phyloP scores from a whole-genome alignment of 2,888 invertebrate species.

The Syritta pipiens region DNA sequence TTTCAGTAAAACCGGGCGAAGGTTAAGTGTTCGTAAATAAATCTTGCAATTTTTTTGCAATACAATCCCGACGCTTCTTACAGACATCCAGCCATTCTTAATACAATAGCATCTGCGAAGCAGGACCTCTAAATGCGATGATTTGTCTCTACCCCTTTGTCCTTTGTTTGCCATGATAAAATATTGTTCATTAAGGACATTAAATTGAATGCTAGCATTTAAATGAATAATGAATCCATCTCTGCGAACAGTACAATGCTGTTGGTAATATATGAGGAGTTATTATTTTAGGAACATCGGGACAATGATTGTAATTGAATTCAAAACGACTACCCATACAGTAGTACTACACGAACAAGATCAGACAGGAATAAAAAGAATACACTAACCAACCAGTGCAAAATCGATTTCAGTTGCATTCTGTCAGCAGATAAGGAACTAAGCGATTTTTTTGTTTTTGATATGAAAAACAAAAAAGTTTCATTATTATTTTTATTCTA shows the following conservation, averaged over 20 bases:
- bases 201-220: constrained; percentile 47
- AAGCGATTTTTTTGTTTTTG: too few relatives aligned
- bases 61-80: too few relatives aligned
- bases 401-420: too few relatives aligned
- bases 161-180: constrained; percentile 35
- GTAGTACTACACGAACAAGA: too few relatives aligned
- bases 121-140: neutral
- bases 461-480: too few relatives aligned
- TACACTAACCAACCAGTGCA: too few relatives aligned
- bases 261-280: constrained; percentile 27
- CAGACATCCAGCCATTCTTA: too few relatives aligned
- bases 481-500: too few relatives aligned
- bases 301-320: constrained; percentile 53
- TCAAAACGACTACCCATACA: constrained; percentile 2
- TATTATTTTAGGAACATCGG: constrained; percentile 50
- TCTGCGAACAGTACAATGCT: neutral
- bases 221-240: constrained; percentile 45
- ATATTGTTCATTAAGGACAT: constrained; percentile 46
- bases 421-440: too few relatives aligned
- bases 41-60: neutral
- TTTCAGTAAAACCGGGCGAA: too few relatives aligned
- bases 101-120: neutral
- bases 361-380: too few relatives aligned
- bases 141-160: constrained; percentile 39
- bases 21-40: neutral